A percentile compares a stretch with the other conserved stretches of the same genome.
phyloP scores from a whole-genome alignment of 2,797 vertebrate species.

The Liparis tanakae region DNA sequence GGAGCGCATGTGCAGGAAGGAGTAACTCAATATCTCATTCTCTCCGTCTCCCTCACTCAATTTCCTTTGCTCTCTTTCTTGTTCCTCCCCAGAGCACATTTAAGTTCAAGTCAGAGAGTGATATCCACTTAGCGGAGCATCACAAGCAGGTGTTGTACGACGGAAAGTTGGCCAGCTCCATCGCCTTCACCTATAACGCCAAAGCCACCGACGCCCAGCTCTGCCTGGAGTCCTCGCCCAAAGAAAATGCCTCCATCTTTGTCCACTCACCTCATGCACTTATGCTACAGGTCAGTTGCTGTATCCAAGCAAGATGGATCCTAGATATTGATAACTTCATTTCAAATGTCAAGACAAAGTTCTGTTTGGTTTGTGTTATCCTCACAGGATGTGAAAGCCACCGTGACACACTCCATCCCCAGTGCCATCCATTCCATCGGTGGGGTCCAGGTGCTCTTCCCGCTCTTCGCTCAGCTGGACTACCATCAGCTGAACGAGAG shows the following conservation, averaged over 20 bases:
- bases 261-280: conserved; percentile 97
- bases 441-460: conserved; percentile 96
- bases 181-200: conserved; percentile 95
- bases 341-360: neutral
- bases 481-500: conserved; percentile 88
- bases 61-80: neutral
- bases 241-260: conserved; percentile 95
- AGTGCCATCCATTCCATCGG: conserved; percentile 97
- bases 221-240: conserved; percentile 95
- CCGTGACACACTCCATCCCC: conserved; percentile 95
- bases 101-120: conserved; percentile 97
- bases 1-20: conserved; percentile 8
- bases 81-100: conserved; percentile 87
- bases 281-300: conserved; percentile 92
- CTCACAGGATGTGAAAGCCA: conserved; percentile 93
- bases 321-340: neutral
- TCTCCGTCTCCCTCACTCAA: conserved; percentile 2
- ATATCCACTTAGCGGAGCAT: conserved; percentile 93
- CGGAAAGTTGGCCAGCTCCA: conserved; percentile 89
- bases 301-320: neutral
- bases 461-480: conserved; percentile 95
- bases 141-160: conserved; percentile 95
- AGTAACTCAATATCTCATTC: conserved; percentile 21
- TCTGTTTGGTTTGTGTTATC: conserved; percentile 30
- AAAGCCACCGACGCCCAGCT: conserved; percentile 96